Evolutionary conservation across 1,140 invertebrate genomes (phyloP), one percentile per base, ranked within the genome.

Genomic region (Portunus trituberculatus): DNA sequence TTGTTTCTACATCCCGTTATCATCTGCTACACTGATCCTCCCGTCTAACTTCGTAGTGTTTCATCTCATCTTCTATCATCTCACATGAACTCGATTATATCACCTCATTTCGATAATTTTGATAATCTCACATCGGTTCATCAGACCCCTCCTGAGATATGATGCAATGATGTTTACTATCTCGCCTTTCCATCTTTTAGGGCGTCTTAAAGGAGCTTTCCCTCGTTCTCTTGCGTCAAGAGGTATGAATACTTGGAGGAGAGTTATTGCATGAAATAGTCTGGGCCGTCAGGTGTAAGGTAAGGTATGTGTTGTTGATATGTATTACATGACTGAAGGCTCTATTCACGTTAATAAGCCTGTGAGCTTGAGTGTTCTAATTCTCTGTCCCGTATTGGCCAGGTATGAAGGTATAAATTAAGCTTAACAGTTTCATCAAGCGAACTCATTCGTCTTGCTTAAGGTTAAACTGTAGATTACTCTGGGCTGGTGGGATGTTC

Each of bases 391-490:
- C 67, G 67, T 76, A 76, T n/a, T 25, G 20, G n/a, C 20, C 67
- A n/a, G 67, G 67, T n/a, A 76, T 76, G 7, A 76, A 76, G 67
- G 67, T 76, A 76, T 76, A 76, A 76, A 76, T 76, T 76, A 25
- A 76, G 67, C 67, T 25, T 76, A 76, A 76, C 67, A 76, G 67
- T 76, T 76, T 76, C 67, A 76, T 76, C 67, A 76, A 76, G 67
- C 20, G 67, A 76, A 8, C 67, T 76, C 67, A 76, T 76, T 76
- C 67, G 67, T 76, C 67, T 76, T 76, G 67, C 67, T 76, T 76
- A 76, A 76, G 67, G 67, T 76, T 76, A 76, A 76, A 76, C 67
- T 20, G 67, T 20, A 76, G 67, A 76, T 76, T 76, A 76, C 20
- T 12, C 67, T 1, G 25, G 67, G 67, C 67, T n/a, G 67, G 67